These are phyloP conservation scores for Gymnogyps californianus DNA, from an alignment of 2,113 vertebrate species.

Conservation along the genomic window DNA sequence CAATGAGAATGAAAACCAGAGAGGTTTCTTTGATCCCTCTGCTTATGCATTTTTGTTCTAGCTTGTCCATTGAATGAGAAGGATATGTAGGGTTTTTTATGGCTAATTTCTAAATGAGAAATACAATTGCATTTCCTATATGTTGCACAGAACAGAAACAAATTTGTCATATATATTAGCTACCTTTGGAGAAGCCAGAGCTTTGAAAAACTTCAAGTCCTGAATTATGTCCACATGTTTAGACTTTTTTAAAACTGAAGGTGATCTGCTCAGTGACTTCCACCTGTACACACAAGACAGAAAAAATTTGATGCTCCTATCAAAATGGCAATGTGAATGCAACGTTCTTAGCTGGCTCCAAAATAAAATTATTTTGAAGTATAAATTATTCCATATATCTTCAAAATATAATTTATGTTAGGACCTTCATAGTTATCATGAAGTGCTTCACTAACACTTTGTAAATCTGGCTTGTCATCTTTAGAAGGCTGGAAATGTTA, in stretches of 20 bases:
- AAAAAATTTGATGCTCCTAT: background rate
- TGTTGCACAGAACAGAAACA: background rate
- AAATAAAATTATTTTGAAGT: background rate
- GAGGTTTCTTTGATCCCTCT: background rate
- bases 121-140: background rate
- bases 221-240: background rate
- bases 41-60: background rate
- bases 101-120: background rate
- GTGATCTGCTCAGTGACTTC: constrained; percentile 46
- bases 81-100: background rate
- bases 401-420: background rate
- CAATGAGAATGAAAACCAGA: background rate
- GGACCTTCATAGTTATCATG: background rate
- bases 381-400: background rate
- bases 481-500: background rate
- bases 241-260: constrained; percentile 28
- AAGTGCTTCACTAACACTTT: background rate
- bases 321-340: background rate
- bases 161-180: background rate
- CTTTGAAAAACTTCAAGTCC: constrained; percentile 71
- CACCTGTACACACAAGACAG: constrained; percentile 42
- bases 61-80: background rate
- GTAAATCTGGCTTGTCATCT: background rate
- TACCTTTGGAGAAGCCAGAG: constrained; percentile 74
- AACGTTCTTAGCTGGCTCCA: background rate